Conservation (phyloP, 2,797 vertebrate species). For the Danio albolineatus region DNA sequence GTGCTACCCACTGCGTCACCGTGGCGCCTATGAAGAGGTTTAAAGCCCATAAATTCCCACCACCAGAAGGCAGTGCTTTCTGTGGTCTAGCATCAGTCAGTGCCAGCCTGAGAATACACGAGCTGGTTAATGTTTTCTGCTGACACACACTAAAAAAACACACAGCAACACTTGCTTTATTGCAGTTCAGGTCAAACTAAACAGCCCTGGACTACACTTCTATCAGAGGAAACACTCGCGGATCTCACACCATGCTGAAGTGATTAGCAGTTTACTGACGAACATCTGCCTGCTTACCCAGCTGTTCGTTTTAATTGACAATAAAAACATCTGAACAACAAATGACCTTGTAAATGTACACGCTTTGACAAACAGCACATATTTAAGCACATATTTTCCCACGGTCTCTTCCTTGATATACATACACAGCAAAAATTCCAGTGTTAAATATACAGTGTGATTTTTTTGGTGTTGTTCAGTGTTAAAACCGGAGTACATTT, state of each 20-base stretch:
- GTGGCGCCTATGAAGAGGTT: background rate
- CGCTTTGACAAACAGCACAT: slow-evolving; percentile 63
- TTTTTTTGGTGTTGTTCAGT: no score
- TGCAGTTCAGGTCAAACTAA: background rate
- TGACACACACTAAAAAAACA: background rate
- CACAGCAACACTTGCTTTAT: background rate
- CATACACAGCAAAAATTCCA: no score
- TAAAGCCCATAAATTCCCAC: background rate
- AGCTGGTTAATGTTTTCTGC: background rate
- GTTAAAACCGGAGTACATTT: no score
- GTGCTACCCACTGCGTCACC: no score
- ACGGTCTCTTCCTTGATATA: slow-evolving; percentile 58
- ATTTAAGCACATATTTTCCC: slow-evolving; percentile 50
- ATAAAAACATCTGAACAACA: slow-evolving; percentile 69
- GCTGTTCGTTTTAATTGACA: slow-evolving; percentile 71
- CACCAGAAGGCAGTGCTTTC: background rate
- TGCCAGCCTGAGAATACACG: no score
- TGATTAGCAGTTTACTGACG: slow-evolving; percentile 18
- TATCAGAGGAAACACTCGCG: background rate
- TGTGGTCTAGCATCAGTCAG: no score
- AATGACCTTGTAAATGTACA: slow-evolving; percentile 70
- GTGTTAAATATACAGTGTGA: no score
- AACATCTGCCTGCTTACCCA: slow-evolving; percentile 39
- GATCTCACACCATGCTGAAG: slow-evolving; percentile 1
- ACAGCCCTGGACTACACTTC: background rate